Base-by-base conservation (phyloP, 2,797 vertebrate species). In the Myotis daubentonii region DNA sequence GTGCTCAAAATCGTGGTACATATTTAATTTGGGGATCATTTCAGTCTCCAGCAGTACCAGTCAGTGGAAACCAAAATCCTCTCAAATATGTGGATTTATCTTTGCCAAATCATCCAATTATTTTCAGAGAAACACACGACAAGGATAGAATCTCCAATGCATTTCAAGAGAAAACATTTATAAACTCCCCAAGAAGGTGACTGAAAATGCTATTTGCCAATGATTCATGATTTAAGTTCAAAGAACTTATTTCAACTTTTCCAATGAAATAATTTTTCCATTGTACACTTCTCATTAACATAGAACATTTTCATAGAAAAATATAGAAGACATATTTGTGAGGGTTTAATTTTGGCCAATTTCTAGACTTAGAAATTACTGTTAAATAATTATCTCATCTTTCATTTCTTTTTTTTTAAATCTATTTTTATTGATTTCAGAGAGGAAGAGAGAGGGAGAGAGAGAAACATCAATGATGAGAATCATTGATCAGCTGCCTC, bases 21-120 rank as follows among this genome's bases (percentile, higher is more conserved):
- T 41, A 76, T 71, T 90, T 68, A 93, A 95, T 87, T 71, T 93
- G 11, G 33, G 86, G 36, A 51, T 76, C 85, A 83, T 94, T 72
- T 80, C 68, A 66, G 47, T 15, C 25, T 41, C 20, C 10, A 53
- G 47, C 22, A 38, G 53, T 74, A 65, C 53, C 80, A 79, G 20
- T 57, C 55, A 66, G 20, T 11, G 17, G 36, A 57, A 84, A 89
- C 12, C 16, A 80, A 84, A 94, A 85, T 49, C 84, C 74, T n/a
- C 55, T 79, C n/a, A 85, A 55, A 89, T 68, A 74, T 28, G 47
- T 89, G 65, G 47, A 93, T 85, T 85, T 76, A 23, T 70, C 71
- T 76, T 83, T 76, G 70, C 19, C n/a, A 83, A 87, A 87, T 30
- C 81, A 68, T 60, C 60, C 23, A 68, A 5, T 68, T n/a, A 83